These are phyloP conservation scores for Centroberyx gerrardi DNA, from an alignment of 2,797 vertebrate species.

Conservation along the genomic window DNA sequence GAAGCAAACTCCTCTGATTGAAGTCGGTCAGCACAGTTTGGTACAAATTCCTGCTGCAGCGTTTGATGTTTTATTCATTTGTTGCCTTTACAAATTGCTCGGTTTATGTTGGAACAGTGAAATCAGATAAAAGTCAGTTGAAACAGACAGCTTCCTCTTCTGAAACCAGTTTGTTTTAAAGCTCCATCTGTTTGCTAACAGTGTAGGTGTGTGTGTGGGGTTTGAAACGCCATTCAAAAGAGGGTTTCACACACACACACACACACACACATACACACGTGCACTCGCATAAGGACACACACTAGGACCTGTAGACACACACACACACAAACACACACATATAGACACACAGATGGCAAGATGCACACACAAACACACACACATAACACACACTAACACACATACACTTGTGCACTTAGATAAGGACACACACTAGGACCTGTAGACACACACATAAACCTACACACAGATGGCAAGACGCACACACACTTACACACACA, in stretches of 20 bases:
- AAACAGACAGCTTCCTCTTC: background rate
- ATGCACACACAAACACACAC: too few species aligned
- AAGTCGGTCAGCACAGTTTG: too few species aligned
- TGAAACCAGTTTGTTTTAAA: constrained; percentile 3
- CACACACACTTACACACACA: too few species aligned
- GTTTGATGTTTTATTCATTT: constrained; percentile 25
- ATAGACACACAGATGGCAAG: too few species aligned
- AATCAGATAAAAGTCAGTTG: constrained; percentile 7
- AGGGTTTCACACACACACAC: background rate
- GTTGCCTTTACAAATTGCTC: constrained; percentile 9
- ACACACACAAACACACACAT: too few species aligned
- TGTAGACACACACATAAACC: too few species aligned
- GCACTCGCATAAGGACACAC: background rate
- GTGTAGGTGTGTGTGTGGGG: background rate
- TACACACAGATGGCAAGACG: too few species aligned
- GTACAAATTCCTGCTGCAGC: background rate
- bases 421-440: too few species aligned
- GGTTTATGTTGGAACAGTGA: background rate
- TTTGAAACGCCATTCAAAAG: background rate
- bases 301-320: too few species aligned
- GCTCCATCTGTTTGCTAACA: background rate
- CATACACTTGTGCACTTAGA: too few species aligned
- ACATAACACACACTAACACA: too few species aligned
- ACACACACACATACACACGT: background rate
- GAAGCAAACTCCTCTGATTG: too few species aligned